Evolutionary conservation across 2,797 vertebrate genomes (phyloP), one percentile per base, ranked within the genome.

Genomic region (Dendrocincla fuliginosa): DNA sequence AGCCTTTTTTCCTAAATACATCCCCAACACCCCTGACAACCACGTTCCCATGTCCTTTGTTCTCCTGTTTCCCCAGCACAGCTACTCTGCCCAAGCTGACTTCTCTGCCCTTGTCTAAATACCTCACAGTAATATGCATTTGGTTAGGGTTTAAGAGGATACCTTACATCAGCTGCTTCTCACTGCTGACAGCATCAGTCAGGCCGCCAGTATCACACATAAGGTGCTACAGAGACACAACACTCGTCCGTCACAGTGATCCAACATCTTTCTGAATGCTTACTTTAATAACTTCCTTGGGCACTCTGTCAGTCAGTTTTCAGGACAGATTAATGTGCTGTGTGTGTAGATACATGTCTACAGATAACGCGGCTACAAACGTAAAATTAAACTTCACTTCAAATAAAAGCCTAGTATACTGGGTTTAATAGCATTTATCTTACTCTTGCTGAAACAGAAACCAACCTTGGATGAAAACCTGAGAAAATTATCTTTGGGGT

Each of bases 21-120:
- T 8, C 4, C 15, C 14, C 8, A 16, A 55, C 15, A 67, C 2
- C 9, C 4, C 18, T 28, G 35, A 79, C 25, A 78, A 63, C 30
- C 7, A 71, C 0, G 1, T 32, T 78, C 10, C 16, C 3, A 0
- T 7, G 10, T 42, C 14, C 50, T 73, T 52, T 52, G n/a, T 68
- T 30, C 39, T 53, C 16, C 46, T 22, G 10, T 46, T 74, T 63
- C 49, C 30, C 19, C 13, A 20, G 1, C 20, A 64, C 10, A 52
- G 37, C 4, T 56, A 15, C 35, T 33, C 50, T 84, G 35, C 6
- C 60, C 24, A n/a, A 14, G 19, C 10, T 47, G 52, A 70, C 22
- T 80, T 65, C 30, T 79, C 55, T 68, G 35, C 7, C 35, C 53
- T 59, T 56, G 13, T 16, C 37, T 44, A 57, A 90, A 67, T 13